Percentiles rank a stretch among this genome's conserved stretches.
phyloP scores from a whole-genome alignment of 2,888 invertebrate genomes.

The Hypselothyrea guttata region DNA sequence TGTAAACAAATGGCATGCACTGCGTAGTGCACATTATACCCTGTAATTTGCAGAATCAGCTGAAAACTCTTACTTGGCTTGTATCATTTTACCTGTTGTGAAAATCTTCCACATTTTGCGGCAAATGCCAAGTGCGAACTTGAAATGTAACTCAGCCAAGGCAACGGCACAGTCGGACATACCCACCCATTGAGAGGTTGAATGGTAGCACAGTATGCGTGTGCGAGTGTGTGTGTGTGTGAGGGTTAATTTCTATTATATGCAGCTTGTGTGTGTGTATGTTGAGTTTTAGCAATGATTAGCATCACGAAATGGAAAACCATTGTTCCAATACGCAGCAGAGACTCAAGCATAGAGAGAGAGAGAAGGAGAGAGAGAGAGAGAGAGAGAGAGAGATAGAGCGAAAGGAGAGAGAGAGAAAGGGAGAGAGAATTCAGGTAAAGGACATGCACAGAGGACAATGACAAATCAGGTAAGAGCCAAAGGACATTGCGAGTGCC shows the following conservation, averaged over 20 bases:
- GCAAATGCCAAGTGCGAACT: constrained; percentile 27
- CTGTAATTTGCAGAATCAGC: not conserved
- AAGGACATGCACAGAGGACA: constrained; percentile 30
- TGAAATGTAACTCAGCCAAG: constrained; percentile 16
- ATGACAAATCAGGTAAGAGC: constrained; percentile 71
- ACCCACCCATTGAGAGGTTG: constrained; percentile 64
- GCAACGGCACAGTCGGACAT: constrained; percentile 60
- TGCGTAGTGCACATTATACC: not conserved
- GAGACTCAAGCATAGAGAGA: constrained; percentile 28
- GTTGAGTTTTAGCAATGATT: constrained; percentile 68
- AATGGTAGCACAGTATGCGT: constrained; percentile 6
- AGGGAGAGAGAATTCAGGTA: not conserved
- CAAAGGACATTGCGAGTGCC: constrained; percentile 14
- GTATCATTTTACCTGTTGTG: constrained; percentile 55
- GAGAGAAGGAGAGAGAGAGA: constrained; percentile 2
- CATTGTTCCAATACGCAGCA: constrained; percentile 75
- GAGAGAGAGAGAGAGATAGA: constrained; percentile 4
- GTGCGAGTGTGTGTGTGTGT: constrained; percentile 20
- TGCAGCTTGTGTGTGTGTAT: constrained; percentile 25
- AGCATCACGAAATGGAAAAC: constrained; percentile 72
- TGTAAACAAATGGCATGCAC: too few species aligned
- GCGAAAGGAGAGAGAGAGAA: constrained; percentile 5
- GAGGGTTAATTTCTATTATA: constrained; percentile 3
- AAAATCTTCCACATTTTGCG: constrained; percentile 36
- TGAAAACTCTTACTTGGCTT: constrained; percentile 51